Evolutionary conservation across 2,888 invertebrate genomes (phyloP).

Genomic region (Pollenia amentaria): DNA sequence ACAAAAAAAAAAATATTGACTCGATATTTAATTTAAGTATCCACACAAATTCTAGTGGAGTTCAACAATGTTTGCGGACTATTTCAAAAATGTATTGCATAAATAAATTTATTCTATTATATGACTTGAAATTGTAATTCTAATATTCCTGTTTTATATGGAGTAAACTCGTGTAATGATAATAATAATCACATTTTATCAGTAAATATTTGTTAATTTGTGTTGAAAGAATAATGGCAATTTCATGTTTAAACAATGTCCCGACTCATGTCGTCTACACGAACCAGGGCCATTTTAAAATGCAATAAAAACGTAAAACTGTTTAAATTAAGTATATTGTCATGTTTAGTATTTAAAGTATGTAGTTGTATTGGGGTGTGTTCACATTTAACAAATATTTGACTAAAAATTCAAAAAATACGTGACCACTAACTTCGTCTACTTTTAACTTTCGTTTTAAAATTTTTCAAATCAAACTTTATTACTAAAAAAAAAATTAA

Average conservation of each 20-base stretch:
- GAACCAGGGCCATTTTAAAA: constrained; percentile 5
- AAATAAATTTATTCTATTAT: too few relatives aligned
- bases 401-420: too few relatives aligned
- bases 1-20: constrained; percentile 43
- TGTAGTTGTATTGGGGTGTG: constrained; percentile 15
- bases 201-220: constrained; percentile 67
- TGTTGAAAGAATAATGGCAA: constrained; percentile 55
- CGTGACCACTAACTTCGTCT: too few relatives aligned
- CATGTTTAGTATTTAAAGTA: constrained; percentile 54
- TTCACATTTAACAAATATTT: too few relatives aligned
- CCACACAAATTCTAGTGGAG: background rate
- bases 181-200: constrained; percentile 57
- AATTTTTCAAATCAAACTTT: too few relatives aligned
- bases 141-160: background rate
- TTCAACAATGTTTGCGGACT: background rate
- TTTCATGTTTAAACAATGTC: constrained; percentile 50
- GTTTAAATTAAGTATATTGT: constrained; percentile 57
- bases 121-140: too few relatives aligned
- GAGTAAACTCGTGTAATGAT: constrained; percentile 14
- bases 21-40: constrained; percentile 25
- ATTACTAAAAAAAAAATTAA: too few relatives aligned
- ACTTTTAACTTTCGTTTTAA: too few relatives aligned
- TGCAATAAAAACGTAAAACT: constrained; percentile 32
- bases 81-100: background rate
- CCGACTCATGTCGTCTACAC: background rate